These are phyloP conservation scores for Eretmocerus hayati DNA, from an alignment of 2,888 invertebrate species.

Conservation along the genomic window DNA sequence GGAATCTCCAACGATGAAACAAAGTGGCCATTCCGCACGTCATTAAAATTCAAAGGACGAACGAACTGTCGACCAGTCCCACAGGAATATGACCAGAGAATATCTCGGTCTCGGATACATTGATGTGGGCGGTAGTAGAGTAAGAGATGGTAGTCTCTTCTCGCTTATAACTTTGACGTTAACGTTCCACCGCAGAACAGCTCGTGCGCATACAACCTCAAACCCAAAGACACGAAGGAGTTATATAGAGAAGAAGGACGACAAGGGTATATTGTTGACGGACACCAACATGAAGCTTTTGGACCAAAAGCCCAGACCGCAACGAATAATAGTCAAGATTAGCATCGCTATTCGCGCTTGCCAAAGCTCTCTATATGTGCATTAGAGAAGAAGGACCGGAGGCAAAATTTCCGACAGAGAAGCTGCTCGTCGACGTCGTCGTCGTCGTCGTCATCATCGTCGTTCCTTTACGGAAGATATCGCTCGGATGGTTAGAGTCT, in stretches of 20 bases:
- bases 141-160: too few relatives aligned
- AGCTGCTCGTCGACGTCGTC: too few relatives aligned
- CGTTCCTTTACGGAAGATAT: too few relatives aligned
- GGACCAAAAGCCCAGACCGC: neutral
- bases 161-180: slow-evolving; percentile 21
- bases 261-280: neutral
- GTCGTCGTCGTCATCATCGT: too few relatives aligned
- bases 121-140: slow-evolving; percentile 11
- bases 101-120: slow-evolving; percentile 1
- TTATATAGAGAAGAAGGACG: slow-evolving; percentile 7
- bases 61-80: neutral
- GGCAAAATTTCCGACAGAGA: neutral
- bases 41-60: slow-evolving; percentile 26
- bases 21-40: slow-evolving; percentile 1
- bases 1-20: neutral
- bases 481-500: too few relatives aligned
- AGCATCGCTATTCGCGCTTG: slow-evolving; percentile 24
- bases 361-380: neutral
- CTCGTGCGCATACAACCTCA: neutral
- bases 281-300: neutral
- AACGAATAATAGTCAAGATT: slow-evolving; percentile 29
- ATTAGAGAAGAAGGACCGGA: neutral
- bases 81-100: too few relatives aligned
- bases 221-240: too few relatives aligned
- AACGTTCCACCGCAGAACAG: slow-evolving; percentile 7